A percentile compares a stretch with the other conserved stretches of the same genome.
These are phyloP conservation scores for Diorhabda sublineata DNA, from an alignment of 1,140 invertebrate species.

Conservation along the genomic window DNA sequence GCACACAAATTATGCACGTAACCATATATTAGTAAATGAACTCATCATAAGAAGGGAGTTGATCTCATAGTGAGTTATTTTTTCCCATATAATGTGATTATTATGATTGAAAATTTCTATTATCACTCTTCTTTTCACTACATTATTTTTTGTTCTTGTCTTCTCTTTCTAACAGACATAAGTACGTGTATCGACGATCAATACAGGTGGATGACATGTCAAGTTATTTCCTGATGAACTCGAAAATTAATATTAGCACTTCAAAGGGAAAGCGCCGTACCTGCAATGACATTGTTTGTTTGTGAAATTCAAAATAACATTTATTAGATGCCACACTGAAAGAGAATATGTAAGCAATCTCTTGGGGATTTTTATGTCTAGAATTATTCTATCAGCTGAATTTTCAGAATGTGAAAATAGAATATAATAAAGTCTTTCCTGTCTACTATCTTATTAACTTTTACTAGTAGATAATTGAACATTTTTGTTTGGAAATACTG, in stretches of 20 bases:
- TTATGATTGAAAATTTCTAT: no score
- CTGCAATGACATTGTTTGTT: slow-evolving; percentile 7
- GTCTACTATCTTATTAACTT: no score
- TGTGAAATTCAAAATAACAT: neutral
- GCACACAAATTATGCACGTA: no score
- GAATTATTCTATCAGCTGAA: neutral
- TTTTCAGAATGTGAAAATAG: neutral
- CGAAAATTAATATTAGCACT: slow-evolving; percentile 6
- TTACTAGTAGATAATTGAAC: no score
- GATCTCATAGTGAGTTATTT: no score
- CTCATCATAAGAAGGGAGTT: no score
- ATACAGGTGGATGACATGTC: slow-evolving; percentile 7
- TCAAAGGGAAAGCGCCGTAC: slow-evolving; percentile 2
- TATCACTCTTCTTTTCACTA: no score
- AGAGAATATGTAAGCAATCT: slow-evolving; percentile 6
- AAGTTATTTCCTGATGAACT: slow-evolving; percentile 9
- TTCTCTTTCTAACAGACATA: no score
- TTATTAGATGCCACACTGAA: slow-evolving; percentile 1
- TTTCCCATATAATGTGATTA: no score
- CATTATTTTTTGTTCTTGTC: no score
- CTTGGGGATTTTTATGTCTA: neutral
- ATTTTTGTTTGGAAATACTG: no score
- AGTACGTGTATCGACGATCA: neutral
- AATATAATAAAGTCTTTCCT: neutral
- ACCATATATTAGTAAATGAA: no score